Conservation (phyloP, 2,797 vertebrate genomes). For the Bradypodion pumilum region DNA sequence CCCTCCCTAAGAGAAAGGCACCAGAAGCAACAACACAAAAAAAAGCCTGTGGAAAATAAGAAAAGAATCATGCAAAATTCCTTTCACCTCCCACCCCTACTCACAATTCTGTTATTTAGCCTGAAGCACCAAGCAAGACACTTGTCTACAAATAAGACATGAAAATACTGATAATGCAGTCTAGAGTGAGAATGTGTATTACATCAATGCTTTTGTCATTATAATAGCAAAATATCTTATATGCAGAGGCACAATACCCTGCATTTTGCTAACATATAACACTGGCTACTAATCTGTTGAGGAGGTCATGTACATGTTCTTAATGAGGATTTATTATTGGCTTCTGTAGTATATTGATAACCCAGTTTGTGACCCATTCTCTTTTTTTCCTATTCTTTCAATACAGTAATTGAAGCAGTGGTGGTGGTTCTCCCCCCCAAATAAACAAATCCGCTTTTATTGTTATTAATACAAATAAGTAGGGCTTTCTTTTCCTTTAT, state of each 20-base stretch:
- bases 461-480: slow-evolving; percentile 62
- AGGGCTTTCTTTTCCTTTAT: slow-evolving; percentile 37
- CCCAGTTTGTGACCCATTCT: slow-evolving; percentile 68
- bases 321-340: slow-evolving; percentile 70
- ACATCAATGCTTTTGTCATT: slow-evolving; percentile 55
- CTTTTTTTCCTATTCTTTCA: slow-evolving; percentile 65
- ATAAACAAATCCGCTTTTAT: slow-evolving; percentile 23
- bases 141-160: slow-evolving; percentile 66
- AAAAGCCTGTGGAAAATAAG: background rate
- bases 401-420: slow-evolving; percentile 58
- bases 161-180: slow-evolving; percentile 66
- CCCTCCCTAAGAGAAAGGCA: background rate
- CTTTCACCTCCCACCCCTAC: background rate
- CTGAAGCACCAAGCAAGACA: slow-evolving; percentile 58
- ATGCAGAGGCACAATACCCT: slow-evolving; percentile 59
- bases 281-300: slow-evolving; percentile 69
- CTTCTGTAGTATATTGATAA: slow-evolving; percentile 76
- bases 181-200: slow-evolving; percentile 64
- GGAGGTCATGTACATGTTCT: slow-evolving; percentile 65
- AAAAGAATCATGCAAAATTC: background rate
- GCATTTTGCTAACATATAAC: slow-evolving; percentile 63
- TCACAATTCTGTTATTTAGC: slow-evolving; percentile 45
- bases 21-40: background rate
- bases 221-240: slow-evolving; percentile 65
- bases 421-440: slow-evolving; percentile 40